Evolutionary conservation across 2,888 invertebrate species (phyloP).

Genomic region (Beris morrisii): DNA sequence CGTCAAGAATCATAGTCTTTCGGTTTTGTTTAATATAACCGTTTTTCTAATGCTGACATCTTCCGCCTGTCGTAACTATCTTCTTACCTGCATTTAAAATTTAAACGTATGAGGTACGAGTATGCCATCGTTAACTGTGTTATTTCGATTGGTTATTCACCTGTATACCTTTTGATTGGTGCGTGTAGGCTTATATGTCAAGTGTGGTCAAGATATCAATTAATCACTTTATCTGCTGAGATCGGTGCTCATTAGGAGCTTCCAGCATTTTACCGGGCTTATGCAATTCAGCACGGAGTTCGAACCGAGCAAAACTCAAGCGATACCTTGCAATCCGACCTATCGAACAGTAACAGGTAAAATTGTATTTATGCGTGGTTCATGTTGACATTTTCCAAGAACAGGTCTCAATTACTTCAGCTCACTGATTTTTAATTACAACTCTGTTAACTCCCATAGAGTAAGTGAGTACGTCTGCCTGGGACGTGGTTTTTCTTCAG

Average conservation of each 20-base stretch:
- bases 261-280: constrained; percentile 17
- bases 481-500: neutral
- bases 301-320: constrained; percentile 9
- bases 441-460: constrained; percentile 26
- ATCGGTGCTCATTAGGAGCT: constrained; percentile 30
- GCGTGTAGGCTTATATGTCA: constrained; percentile 11
- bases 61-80: no score
- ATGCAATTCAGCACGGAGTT: constrained; percentile 17
- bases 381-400: constrained; percentile 28
- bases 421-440: constrained; percentile 30
- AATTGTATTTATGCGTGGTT: constrained; percentile 17
- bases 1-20: no score
- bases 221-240: constrained; percentile 30
- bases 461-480: constrained; percentile 6
- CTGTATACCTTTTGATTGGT: constrained; percentile 20
- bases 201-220: constrained; percentile 30
- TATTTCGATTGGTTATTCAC: constrained; percentile 30
- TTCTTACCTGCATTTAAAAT: no score
- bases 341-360: constrained; percentile 7
- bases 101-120: no score
- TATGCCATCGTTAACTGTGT: neutral
- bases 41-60: no score
- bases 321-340: neutral
- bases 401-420: constrained; percentile 30
- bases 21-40: no score